Base-by-base conservation (phyloP, 2,113 vertebrate species). In the Paratilapia polleni region DNA sequence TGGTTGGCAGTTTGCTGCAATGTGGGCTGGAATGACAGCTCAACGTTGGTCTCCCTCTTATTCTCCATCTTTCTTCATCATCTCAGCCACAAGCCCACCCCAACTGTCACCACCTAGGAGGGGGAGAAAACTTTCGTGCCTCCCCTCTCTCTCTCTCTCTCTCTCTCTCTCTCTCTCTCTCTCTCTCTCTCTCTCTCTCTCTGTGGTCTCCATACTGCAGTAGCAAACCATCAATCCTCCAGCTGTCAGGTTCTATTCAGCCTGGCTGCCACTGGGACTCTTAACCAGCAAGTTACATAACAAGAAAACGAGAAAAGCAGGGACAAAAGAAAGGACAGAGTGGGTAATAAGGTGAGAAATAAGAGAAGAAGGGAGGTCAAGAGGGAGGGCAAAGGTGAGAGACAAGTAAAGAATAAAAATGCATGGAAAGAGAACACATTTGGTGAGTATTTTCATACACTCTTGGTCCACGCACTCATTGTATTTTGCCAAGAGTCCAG, bases 161-260 rank as follows among this genome's bases (percentile, higher is more conserved):
- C 36, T 10, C 36, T 38, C 36, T 38, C 36, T 58, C 24, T 47
- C 64, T 56, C 62, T 24, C 14, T 14, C 28, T 11, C 47, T 36
- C 22, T 6, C 22, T 24, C 22, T 20, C 4, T 62, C 4, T n/a
- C 22, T 59, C 4, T 38, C 41, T 76, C 56, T 81, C 14, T 47
- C n/a, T 88, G 77, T 86, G 87, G 91, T 94, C 85, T 88, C 73
- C 87, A 83, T 85, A 85, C 88, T 63, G 87, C 82, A 84, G 86
- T 74, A 77, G 85, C 26, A 38, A 79, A 76, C 88, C 84, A 92
- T 91, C 90, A 91, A 91, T 94, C 88, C 90, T 92, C 82, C 4
- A 11, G 68, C 86, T 93, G 92, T 92, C 91, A 91, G 54, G 77
- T 56, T 81, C 66, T 68, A 36, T 78, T 87, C 87, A 88, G 84